These are phyloP conservation scores for Leptogaster cylindrica DNA, from an alignment of 2,888 invertebrate genomes.

Conservation along the genomic window DNA sequence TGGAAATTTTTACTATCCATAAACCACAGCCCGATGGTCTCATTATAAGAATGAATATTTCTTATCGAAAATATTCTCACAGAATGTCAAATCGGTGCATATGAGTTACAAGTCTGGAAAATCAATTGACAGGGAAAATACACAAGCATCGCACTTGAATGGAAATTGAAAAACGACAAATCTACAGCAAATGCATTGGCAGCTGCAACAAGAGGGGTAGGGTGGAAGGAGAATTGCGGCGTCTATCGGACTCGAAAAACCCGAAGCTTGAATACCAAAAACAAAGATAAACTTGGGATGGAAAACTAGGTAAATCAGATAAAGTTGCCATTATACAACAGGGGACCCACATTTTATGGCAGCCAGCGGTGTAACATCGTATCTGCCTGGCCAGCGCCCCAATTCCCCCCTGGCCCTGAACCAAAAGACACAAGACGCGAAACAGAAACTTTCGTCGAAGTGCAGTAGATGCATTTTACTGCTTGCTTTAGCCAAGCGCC, in stretches of 20 bases:
- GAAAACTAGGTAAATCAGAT: slow-evolving; percentile 48
- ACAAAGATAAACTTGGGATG: slow-evolving; percentile 45
- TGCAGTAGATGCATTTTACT: slow-evolving; percentile 20
- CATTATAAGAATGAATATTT: slow-evolving; percentile 33
- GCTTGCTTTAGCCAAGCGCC: neutral
- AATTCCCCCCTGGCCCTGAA: no score
- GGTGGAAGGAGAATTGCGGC: no score
- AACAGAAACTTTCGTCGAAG: slow-evolving; percentile 32
- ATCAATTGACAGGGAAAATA: slow-evolving; percentile 38
- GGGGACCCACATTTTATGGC: slow-evolving; percentile 41
- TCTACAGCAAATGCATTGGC: neutral
- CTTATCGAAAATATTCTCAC: slow-evolving; percentile 39
- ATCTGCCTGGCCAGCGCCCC: neutral
- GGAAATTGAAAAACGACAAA: slow-evolving; percentile 27
- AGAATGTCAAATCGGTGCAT: slow-evolving; percentile 35
- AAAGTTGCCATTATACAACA: slow-evolving; percentile 43
- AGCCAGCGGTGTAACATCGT: neutral
- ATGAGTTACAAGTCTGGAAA: slow-evolving; percentile 35
- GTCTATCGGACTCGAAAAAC: neutral
- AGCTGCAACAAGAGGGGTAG: neutral
- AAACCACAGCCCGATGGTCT: slow-evolving; percentile 18
- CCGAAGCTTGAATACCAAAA: slow-evolving; percentile 31
- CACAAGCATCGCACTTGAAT: neutral
- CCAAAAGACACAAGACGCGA: no score
- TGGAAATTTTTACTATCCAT: slow-evolving; percentile 38